These are phyloP conservation scores for Eupristina koningsbergeri DNA, from an alignment of 1,140 invertebrate species.

Conservation along the genomic window DNA sequence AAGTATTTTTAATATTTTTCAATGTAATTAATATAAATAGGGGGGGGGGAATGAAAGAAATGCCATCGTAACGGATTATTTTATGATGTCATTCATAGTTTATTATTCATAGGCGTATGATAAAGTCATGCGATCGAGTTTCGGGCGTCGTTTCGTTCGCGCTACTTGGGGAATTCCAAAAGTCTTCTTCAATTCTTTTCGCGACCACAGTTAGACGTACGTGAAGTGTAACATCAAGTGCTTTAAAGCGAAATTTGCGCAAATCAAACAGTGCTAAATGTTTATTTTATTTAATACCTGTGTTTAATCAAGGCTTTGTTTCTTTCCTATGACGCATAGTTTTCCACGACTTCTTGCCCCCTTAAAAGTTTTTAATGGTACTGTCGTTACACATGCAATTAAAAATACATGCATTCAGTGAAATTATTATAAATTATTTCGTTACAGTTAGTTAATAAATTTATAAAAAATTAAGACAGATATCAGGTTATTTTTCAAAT, in stretches of 20 bases:
- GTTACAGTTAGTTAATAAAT: too few relatives aligned
- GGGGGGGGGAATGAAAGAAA: conserved; percentile 21
- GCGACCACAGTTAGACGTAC: background rate
- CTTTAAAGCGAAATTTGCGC: background rate
- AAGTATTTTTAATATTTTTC: background rate
- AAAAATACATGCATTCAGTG: too few relatives aligned
- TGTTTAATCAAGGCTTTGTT: too few relatives aligned
- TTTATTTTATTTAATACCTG: too few relatives aligned
- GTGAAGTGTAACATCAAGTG: background rate
- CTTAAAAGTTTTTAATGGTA: too few relatives aligned
- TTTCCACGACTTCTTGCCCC: too few relatives aligned
- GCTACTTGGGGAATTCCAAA: conserved; percentile 38
- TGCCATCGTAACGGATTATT: conserved; percentile 33
- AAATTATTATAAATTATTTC: too few relatives aligned
- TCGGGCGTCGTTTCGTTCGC: conserved; percentile 12
- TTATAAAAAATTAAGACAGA: too few relatives aligned
- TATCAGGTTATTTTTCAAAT: too few relatives aligned
- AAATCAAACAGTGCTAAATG: background rate
- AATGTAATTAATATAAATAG: background rate
- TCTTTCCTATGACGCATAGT: too few relatives aligned
- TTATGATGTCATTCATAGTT: conserved; percentile 45
- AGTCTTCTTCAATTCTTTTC: conserved; percentile 28
- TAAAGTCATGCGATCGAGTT: conserved; percentile 42
- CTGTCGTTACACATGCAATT: too few relatives aligned
- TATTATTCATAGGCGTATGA: too few relatives aligned